Base-by-base conservation (phyloP, 2,888 invertebrate species). In the Trissoscelio sp. region DNA sequence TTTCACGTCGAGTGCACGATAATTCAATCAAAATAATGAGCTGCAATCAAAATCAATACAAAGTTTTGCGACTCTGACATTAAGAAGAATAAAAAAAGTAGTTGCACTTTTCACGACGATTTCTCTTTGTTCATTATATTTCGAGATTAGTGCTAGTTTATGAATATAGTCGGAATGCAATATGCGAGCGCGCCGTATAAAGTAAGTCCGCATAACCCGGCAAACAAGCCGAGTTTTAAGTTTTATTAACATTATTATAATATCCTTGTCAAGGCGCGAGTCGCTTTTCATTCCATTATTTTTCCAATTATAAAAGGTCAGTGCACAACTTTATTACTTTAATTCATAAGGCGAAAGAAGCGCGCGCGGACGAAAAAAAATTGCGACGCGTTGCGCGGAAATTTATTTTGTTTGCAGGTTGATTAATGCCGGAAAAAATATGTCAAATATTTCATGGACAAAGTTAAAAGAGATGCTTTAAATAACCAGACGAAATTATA, bases 1-100 rank as follows among this genome's bases (percentile, higher is more conserved):
- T 74, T 60, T 60, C 28, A 53, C 28, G 58, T 42, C 18, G 14
- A 44, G 51, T 37, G 51, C 22, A 60, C 73, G 60, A 64, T 34
- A 79, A 67, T 79, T 60, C 67, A 58, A 67, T 79, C 58, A 66
- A 51, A 72, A 48, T 53, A 64, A 51, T 37, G 34, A 11, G 18
- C 39, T 9, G 14, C 16, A 28, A 62, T 9, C 11, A 31, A 51
- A n/a, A 34, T 24, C 24, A 24, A 24, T 60, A 9, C 28, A 51
- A 58, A 14, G 24, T 14, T 11, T 20, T 37, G 37, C 31, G 14
- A 4, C 9, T 18, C 14, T 11, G 20, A 44, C 44, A 2, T 44
- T 11, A 20, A 18, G 20, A 12, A 12, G 20, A 1, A 12, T 2
- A 20, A 44, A 20, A 12, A 18, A 44, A 20, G 4, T 9, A 44